Percentiles rank a stretch among this genome's conserved stretches.
phyloP scores from a whole-genome alignment of 2,113 vertebrate genomes.

The Zosterops borbonicus region DNA sequence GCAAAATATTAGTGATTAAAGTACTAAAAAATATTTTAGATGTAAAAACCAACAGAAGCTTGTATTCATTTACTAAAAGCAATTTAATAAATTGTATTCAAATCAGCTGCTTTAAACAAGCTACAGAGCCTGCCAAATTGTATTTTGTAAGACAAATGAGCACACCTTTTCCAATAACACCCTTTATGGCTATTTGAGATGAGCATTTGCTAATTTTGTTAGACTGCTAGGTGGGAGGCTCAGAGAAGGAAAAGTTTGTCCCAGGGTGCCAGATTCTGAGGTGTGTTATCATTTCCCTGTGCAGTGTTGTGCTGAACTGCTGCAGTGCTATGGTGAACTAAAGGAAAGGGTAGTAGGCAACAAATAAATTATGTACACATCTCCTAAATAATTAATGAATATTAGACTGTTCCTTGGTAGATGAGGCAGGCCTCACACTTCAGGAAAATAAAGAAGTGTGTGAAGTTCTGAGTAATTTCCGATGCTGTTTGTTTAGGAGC shows the following conservation, averaged over 20 bases:
- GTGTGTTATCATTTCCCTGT: background rate
- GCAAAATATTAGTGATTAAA: background rate
- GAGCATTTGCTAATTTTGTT: background rate
- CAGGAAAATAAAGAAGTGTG: background rate
- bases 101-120: background rate
- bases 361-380: background rate
- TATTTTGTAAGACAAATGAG: background rate
- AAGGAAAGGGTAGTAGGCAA: constrained; percentile 4
- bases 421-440: background rate
- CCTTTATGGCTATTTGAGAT: background rate
- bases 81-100: background rate
- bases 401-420: background rate
- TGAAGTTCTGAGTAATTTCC: background rate
- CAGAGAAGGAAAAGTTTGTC: background rate
- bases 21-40: background rate
- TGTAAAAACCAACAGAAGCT: too few species aligned
- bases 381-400: constrained; percentile 1
- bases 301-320: background rate
- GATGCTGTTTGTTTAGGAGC: background rate
- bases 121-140: background rate
- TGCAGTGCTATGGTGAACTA: background rate
- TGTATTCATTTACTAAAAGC: background rate
- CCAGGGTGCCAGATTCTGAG: background rate
- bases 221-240: background rate
- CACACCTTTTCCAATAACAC: background rate